Evolutionary conservation across 2,888 invertebrate species (phyloP).

Genomic region (Euspilapteryx auroguttella): DNA sequence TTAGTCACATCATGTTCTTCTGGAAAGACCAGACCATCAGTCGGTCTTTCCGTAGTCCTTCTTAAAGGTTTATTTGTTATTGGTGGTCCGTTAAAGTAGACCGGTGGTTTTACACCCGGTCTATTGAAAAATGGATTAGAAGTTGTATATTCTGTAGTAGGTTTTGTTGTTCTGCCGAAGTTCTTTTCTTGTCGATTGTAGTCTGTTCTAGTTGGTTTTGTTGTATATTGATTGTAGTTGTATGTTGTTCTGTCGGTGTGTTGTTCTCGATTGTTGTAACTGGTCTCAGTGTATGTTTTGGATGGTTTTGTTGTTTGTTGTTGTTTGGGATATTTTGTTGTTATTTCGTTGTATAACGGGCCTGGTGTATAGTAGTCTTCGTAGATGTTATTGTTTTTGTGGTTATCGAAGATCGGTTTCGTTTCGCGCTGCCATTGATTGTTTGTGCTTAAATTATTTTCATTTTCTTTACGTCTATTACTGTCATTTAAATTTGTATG

Average conservation of each 20-base stretch:
- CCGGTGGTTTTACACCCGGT: conserved; percentile 29
- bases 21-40: neutral
- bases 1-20: conserved; percentile 12
- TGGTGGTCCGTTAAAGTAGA: conserved; percentile 25
- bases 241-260: too few relatives aligned
- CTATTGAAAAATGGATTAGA: conserved; percentile 15
- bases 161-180: too few relatives aligned
- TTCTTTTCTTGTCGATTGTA: too few relatives aligned
- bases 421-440: too few relatives aligned
- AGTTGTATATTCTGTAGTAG: conserved; percentile 14
- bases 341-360: neutral
- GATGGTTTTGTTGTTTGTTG: too few relatives aligned
- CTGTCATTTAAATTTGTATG: neutral
- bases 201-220: too few relatives aligned
- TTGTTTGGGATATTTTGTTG: too few relatives aligned
- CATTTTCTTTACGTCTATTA: neutral
- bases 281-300: too few relatives aligned
- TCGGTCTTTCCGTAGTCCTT: neutral
- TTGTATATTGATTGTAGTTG: too few relatives aligned
- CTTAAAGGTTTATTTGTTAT: conserved; percentile 28
- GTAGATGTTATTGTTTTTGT: neutral
- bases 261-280: too few relatives aligned
- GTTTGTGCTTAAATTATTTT: neutral
- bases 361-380: neutral
- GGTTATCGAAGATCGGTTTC: neutral